Percentiles rank a stretch among this genome's conserved stretches.
Evolutionary conservation across 2,888 invertebrate species (phyloP).

Genomic region (Ctenicera cuprea): DNA sequence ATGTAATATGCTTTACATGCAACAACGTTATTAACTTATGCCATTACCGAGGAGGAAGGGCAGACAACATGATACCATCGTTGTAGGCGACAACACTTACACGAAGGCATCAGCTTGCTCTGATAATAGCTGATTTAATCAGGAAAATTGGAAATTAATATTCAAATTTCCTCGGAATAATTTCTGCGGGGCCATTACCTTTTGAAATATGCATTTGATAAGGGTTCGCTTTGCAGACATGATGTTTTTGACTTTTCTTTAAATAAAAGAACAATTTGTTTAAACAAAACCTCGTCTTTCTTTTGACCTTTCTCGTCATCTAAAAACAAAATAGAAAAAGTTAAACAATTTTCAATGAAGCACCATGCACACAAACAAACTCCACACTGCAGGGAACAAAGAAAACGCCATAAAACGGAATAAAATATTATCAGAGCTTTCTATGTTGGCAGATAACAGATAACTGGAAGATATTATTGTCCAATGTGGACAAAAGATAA

Average conservation of each 20-base stretch:
- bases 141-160: constrained; percentile 14
- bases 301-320: too few species aligned
- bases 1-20: constrained; percentile 13
- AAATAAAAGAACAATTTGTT: too few species aligned
- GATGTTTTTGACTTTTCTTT: neutral
- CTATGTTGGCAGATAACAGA: constrained; percentile 8
- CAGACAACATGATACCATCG: constrained; percentile 11
- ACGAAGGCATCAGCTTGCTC: constrained; percentile 3
- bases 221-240: neutral
- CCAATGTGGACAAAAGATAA: neutral
- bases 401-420: neutral
- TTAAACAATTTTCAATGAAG: too few species aligned
- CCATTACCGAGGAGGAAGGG: neutral
- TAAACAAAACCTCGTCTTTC: too few species aligned
- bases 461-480: constrained; percentile 8
- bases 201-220: neutral
- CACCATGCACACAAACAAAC: too few species aligned
- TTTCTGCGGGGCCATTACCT: neutral
- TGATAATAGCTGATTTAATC: constrained; percentile 21
- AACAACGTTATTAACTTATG: constrained; percentile 7
- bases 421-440: constrained; percentile 24
- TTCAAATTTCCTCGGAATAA: constrained; percentile 8
- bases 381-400: neutral
- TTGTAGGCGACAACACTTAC: constrained; percentile 4
- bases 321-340: too few species aligned